Conservation (phyloP, 2,113 vertebrate species). For the Colinus virginianus region DNA sequence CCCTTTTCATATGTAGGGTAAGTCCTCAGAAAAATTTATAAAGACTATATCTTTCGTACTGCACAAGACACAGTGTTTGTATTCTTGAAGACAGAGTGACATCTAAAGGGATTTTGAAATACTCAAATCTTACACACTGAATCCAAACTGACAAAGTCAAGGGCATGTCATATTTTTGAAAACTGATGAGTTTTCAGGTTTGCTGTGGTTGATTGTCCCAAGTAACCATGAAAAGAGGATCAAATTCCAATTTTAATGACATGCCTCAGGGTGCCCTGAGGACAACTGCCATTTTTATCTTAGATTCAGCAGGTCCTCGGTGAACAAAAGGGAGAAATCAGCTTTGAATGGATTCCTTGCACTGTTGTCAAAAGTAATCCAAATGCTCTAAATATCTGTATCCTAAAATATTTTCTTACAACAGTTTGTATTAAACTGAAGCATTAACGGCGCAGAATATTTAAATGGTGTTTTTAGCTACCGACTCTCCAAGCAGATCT, state of each 20-base stretch:
- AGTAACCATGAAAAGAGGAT: conserved; percentile 91
- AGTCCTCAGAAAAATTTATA: conserved; percentile 31
- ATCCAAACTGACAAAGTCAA: conserved; percentile 86
- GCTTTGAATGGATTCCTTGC: conserved; percentile 85
- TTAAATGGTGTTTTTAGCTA: conserved; percentile 76
- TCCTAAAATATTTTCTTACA: conserved; percentile 77
- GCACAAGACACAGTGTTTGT: conserved; percentile 26
- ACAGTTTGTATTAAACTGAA: conserved; percentile 76
- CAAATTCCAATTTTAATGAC: conserved; percentile 97
- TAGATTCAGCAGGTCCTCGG: conserved; percentile 84
- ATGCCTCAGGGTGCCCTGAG: conserved; percentile 93
- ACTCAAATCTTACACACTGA: conserved; percentile 69
- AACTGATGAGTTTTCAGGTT: conserved; percentile 97
- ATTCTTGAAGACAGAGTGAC: conserved; percentile 98
- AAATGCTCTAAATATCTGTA: conserved; percentile 82
- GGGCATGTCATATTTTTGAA: conserved; percentile 88
- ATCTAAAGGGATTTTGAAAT: conserved; percentile 95
- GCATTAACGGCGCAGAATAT: conserved; percentile 78
- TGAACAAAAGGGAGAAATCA: conserved; percentile 81
- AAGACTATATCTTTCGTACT: not conserved
- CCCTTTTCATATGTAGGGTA: conserved; percentile 53
- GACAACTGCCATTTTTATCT: conserved; percentile 97
- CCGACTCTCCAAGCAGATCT: conserved; percentile 78
- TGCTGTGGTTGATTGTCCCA: conserved; percentile 92
- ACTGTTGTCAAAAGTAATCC: conserved; percentile 86